phyloP scores from a whole-genome alignment of 64 coral and sea anemone species.

The Catalaphyllia jardinei region DNA sequence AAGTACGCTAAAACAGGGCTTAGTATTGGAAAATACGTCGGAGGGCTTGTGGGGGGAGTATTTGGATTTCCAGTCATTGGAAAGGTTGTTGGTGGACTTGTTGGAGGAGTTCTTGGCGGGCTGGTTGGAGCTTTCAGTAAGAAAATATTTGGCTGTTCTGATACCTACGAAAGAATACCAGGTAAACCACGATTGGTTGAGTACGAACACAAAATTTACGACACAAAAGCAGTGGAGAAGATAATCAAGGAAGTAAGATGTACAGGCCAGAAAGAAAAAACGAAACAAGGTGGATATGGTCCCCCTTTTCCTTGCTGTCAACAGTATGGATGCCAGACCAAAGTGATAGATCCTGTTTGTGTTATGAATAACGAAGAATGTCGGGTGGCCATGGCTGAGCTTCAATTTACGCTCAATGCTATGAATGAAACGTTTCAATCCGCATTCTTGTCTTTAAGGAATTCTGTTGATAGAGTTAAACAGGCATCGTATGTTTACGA shows the following conservation, averaged over 20 bases:
- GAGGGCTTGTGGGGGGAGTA: background rate
- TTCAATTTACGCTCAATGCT: background rate
- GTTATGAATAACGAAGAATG: slow-evolving; percentile 14
- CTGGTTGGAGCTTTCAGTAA: background rate
- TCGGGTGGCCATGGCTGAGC: background rate
- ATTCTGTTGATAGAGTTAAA: background rate
- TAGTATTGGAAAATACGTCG: background rate
- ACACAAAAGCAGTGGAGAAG: background rate
- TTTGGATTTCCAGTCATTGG: background rate
- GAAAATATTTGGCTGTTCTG: background rate
- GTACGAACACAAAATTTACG: slow-evolving; percentile 2
- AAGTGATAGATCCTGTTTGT: slow-evolving; percentile 20
- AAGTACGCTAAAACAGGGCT: background rate
- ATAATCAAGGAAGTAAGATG: slow-evolving; percentile 5
- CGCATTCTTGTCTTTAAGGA: background rate
- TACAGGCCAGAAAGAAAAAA: background rate
- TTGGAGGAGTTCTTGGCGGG: background rate
- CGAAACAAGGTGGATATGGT: slow-evolving; percentile 7
- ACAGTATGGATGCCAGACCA: background rate
- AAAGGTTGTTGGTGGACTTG: background rate
- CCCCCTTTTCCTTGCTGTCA: slow-evolving; percentile 1
- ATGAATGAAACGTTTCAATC: slow-evolving; percentile 13
- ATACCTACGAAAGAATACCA: background rate
- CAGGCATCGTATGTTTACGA: background rate
- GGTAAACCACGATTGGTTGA: background rate